Percentiles rank a stretch among this genome's conserved stretches.
Conservation (phyloP, 2,888 invertebrate species). For the Amphipoea oculea region DNA sequence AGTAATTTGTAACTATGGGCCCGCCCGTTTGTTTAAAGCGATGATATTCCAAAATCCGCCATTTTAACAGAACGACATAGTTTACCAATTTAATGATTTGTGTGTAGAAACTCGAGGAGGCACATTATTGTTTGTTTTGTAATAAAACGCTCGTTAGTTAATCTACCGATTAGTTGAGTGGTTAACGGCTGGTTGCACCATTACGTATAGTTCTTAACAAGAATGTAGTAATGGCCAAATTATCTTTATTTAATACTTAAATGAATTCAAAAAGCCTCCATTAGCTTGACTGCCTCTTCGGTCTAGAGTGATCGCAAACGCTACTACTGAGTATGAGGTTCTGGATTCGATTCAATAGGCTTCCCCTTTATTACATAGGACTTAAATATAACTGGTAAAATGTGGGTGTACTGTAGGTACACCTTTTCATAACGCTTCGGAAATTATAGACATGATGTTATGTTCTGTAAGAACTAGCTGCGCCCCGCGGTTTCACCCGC, state of each 20-base stretch:
- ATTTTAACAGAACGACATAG: slow-evolving; percentile 44
- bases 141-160: slow-evolving; percentile 44
- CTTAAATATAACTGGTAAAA: background rate
- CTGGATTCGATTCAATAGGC: background rate
- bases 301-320: too few relatives aligned
- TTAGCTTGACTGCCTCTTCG: background rate
- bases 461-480: too few relatives aligned
- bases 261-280: background rate
- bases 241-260: background rate
- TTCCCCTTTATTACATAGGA: background rate
- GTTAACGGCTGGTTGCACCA: slow-evolving; percentile 32
- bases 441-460: background rate
- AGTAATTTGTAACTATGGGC: slow-evolving; percentile 61
- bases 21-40: slow-evolving; percentile 69
- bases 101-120: slow-evolving; percentile 43
- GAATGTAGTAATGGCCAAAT: slow-evolving; percentile 8
- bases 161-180: slow-evolving; percentile 30
- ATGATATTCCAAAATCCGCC: slow-evolving; percentile 68
- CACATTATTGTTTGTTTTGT: slow-evolving; percentile 49
- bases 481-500: too few relatives aligned
- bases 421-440: too few relatives aligned
- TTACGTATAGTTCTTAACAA: slow-evolving; percentile 14
- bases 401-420: background rate
- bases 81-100: slow-evolving; percentile 56
- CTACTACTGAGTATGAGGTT: background rate